Evolutionary conservation across 2,113 vertebrate species (phyloP).

Genomic region (Festucalex cinctus): DNA sequence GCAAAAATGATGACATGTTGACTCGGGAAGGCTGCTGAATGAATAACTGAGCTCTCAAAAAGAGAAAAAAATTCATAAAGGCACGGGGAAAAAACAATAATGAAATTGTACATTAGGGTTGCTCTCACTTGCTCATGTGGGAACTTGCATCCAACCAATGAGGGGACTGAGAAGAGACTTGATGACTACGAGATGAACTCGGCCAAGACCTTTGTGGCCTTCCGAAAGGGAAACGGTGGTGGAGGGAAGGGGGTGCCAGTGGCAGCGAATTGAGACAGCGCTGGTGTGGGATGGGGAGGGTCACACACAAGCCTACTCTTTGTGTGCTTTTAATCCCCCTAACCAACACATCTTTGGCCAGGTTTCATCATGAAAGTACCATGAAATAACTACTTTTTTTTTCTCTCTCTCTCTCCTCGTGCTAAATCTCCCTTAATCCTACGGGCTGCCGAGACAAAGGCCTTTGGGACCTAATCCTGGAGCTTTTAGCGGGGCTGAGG

Average conservation of each 20-base stretch:
- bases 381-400: slow-evolving; percentile 83
- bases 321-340: slow-evolving; percentile 79
- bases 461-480: slow-evolving; percentile 75
- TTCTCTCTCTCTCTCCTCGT: slow-evolving; percentile 68
- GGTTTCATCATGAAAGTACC: slow-evolving; percentile 83
- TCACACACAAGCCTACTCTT: slow-evolving; percentile 77
- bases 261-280: slow-evolving; percentile 43
- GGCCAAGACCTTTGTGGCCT: slow-evolving; percentile 32
- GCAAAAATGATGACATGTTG: too few species aligned
- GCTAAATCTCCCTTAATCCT: slow-evolving; percentile 81
- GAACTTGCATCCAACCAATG: slow-evolving; percentile 13
- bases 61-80: too few species aligned
- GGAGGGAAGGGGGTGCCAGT: slow-evolving; percentile 3
- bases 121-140: slow-evolving; percentile 3
- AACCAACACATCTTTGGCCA: slow-evolving; percentile 82
- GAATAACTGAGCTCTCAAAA: too few species aligned
- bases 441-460: slow-evolving; percentile 76
- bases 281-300: slow-evolving; percentile 59
- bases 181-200: slow-evolving; percentile 38
- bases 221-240: slow-evolving; percentile 46
- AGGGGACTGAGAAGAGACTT: slow-evolving; percentile 4
- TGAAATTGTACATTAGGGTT: too few species aligned
- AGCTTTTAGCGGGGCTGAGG: slow-evolving; percentile 77
- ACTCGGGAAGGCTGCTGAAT: too few species aligned
- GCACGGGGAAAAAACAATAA: too few species aligned